phyloP scores from a whole-genome alignment of 2,888 invertebrate genomes.

The Drosophila demipolita region DNA sequence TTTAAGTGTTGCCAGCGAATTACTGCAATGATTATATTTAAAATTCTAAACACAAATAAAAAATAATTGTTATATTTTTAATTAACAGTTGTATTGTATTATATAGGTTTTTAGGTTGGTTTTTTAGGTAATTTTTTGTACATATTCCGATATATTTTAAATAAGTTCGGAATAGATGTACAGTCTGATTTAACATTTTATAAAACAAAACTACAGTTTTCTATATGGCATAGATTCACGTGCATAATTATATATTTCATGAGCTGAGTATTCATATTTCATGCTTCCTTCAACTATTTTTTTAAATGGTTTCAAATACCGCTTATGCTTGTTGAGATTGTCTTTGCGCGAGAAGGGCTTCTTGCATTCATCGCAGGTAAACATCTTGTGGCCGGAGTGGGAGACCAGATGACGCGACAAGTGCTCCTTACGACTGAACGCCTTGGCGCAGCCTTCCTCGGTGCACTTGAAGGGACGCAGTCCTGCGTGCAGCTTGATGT shows the following conservation, averaged over 20 bases:
- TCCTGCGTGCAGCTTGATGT: slow-evolving; percentile 89
- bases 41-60: too few relatives aligned
- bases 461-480: slow-evolving; percentile 89
- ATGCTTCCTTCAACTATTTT: too few relatives aligned
- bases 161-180: too few relatives aligned
- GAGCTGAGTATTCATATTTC: not conserved
- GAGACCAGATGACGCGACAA: slow-evolving; percentile 88
- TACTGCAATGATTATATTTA: not conserved
- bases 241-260: not conserved
- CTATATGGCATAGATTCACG: not conserved
- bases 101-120: too few relatives aligned
- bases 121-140: not conserved
- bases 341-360: slow-evolving; percentile 86
- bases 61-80: too few relatives aligned
- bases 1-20: not conserved
- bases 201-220: too few relatives aligned
- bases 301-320: slow-evolving; percentile 61
- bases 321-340: slow-evolving; percentile 85
- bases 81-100: too few relatives aligned
- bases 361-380: slow-evolving; percentile 87
- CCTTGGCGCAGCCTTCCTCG: slow-evolving; percentile 87
- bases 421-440: slow-evolving; percentile 90
- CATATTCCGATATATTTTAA: not conserved
- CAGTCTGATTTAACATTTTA: too few relatives aligned
- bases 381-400: slow-evolving; percentile 89